Evolutionary conservation across 2,113 vertebrate genomes (phyloP).

Genomic region (Marcusenius ussheri): DNA sequence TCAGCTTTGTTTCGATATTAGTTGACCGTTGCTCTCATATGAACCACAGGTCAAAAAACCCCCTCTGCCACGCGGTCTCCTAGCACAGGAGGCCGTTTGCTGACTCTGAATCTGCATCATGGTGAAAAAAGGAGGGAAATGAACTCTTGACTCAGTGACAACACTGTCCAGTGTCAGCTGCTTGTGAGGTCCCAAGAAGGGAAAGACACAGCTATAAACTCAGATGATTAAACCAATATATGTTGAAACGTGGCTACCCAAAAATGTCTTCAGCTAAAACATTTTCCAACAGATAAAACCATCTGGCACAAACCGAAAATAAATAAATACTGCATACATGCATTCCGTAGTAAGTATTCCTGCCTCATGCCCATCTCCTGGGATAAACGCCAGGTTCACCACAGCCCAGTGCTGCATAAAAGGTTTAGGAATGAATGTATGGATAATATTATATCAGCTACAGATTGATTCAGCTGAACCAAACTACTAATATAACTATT

Average conservation of each 20-base stretch:
- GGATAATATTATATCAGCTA: background rate
- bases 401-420: background rate
- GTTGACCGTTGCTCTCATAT: background rate
- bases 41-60: background rate
- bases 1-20: slow-evolving; percentile 5
- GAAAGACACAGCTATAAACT: background rate
- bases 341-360: background rate
- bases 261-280: background rate
- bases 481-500: background rate
- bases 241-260: background rate
- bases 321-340: background rate
- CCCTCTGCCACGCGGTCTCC: background rate
- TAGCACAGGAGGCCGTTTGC: background rate
- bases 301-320: background rate
- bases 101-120: background rate
- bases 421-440: background rate
- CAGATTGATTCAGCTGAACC: background rate
- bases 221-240: background rate
- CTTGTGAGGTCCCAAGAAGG: background rate
- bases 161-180: background rate
- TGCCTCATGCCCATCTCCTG: background rate
- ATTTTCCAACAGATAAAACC: background rate
- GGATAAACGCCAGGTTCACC: background rate
- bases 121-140: background rate
- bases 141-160: background rate